Evolutionary conservation across 2,797 vertebrate species (phyloP).

Genomic region (Myotis myotis): DNA sequence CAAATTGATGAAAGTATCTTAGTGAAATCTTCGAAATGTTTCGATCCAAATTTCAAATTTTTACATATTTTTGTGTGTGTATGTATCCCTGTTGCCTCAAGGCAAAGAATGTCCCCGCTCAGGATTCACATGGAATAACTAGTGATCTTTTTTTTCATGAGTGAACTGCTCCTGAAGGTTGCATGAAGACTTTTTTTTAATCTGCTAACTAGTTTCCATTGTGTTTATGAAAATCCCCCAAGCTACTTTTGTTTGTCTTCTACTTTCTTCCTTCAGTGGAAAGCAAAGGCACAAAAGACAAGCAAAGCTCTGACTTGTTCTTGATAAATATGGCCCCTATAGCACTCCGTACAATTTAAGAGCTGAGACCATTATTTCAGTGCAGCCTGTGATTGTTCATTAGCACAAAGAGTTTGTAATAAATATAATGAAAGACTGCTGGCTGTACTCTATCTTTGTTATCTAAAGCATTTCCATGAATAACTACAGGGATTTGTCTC

Average conservation of each 20-base stretch:
- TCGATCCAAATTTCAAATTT: background rate
- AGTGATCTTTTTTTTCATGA: slow-evolving; percentile 64
- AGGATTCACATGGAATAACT: slow-evolving; percentile 59
- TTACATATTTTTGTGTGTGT: background rate
- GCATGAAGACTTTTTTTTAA: slow-evolving; percentile 61
- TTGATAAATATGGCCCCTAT: slow-evolving; percentile 80
- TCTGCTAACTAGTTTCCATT: slow-evolving; percentile 74
- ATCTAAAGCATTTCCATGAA: slow-evolving; percentile 84
- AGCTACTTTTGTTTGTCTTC: slow-evolving; percentile 70
- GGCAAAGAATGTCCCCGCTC: background rate
- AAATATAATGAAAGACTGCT: slow-evolving; percentile 86
- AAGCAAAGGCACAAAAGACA: slow-evolving; percentile 78
- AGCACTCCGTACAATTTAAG: slow-evolving; percentile 79
- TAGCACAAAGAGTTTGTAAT: slow-evolving; percentile 86
- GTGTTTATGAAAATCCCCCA: slow-evolving; percentile 76
- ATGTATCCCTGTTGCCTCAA: background rate
- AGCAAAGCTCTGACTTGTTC: slow-evolving; percentile 65
- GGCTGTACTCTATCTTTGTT: slow-evolving; percentile 86
- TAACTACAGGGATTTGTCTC: slow-evolving; percentile 86
- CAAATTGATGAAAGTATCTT: background rate
- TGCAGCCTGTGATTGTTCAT: slow-evolving; percentile 86
- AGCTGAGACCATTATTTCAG: slow-evolving; percentile 82
- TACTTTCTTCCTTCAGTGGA: slow-evolving; percentile 67
- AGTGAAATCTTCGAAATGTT: background rate
- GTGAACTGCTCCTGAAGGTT: slow-evolving; percentile 9